Conservation (phyloP, 2,888 invertebrate species). For the Argynnis bischoffii region DNA sequence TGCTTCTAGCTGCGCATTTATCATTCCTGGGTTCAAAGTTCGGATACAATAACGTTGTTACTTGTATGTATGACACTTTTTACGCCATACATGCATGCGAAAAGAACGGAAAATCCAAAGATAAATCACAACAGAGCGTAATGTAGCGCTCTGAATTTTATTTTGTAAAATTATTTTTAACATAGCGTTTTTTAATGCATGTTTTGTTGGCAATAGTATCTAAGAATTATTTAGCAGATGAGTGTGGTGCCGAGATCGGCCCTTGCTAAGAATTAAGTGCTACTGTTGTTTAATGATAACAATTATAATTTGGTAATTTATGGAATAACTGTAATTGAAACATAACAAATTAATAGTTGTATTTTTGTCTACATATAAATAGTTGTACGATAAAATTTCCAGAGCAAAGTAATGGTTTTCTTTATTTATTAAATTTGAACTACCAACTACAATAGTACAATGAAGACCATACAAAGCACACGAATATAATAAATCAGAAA, state of each 20-base stretch:
- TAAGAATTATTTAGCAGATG: no score
- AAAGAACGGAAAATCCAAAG: conserved; percentile 34
- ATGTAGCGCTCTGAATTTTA: conserved; percentile 27
- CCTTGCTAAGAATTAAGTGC: no score
- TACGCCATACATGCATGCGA: conserved; percentile 29
- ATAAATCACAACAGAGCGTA: conserved; percentile 31
- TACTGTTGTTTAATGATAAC: no score
- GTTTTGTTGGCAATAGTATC: neutral
- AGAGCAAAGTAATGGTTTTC: no score
- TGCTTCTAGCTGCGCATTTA: conserved; percentile 59
- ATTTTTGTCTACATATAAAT: no score
- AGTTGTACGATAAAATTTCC: no score
- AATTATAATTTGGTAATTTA: no score
- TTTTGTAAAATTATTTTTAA: conserved; percentile 9
- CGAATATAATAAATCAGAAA: conserved; percentile 14
- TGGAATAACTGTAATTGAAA: no score
- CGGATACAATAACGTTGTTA: conserved; percentile 58
- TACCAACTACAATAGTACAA: neutral
- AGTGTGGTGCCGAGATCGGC: no score
- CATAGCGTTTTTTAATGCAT: neutral
- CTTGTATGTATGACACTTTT: conserved; percentile 47
- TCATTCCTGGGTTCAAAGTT: conserved; percentile 69
- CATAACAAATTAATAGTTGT: no score
- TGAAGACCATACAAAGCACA: neutral
- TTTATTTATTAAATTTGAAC: neutral